Base-by-base conservation (phyloP, 1,140 invertebrate species). In the Globodera rostochiensis region DNA sequence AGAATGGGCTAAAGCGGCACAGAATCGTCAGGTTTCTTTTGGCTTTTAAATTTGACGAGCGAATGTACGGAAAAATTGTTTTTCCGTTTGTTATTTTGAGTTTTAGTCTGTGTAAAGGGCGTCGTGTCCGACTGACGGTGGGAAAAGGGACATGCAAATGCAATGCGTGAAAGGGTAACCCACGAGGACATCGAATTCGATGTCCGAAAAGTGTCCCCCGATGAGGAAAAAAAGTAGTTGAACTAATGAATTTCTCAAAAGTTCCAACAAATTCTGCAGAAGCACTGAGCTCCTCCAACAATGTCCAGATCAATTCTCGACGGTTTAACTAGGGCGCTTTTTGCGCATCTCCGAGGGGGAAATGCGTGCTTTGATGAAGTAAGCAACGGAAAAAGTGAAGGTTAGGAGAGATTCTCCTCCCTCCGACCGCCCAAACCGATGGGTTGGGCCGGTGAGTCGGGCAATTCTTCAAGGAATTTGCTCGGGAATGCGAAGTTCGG, bases 331-430 rank as follows among this genome's bases (percentile, higher is more conserved):
- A 75, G 66, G 60, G 75, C 79, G 60, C 69, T 80, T 67, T 80
- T 80, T 79, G 79, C 79, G 69, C 60, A 80, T 50, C 66, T 80
- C 79, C 70, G 79, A 80, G 79, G 77, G 77, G 77, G 77, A 69
- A 69, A 50, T 50, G 49, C 77, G 66, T 57, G 19, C 13, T 36
- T 50, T 46, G 46, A 36, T 74, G 50, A 80, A 80, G 79, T 80
- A 80, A 80, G 79, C 60, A 77, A 73, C 4, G 49, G 36, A 45
- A 47, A 45, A 73, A 47, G 19, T 79, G 66, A 19, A 66, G n/a
- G n/a, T 19, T 73, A 19, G 50, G 21, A 49, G 13, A 49, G 49
- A 53, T 15, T 15, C 15, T 64, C 36, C 36, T 36, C 36, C 36
- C 11, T 53, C 50, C 50, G 50, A 53, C 57, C 57, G 57, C 13